Conservation (phyloP, 2,797 vertebrate genomes). For the Gadopsis marmoratus region DNA sequence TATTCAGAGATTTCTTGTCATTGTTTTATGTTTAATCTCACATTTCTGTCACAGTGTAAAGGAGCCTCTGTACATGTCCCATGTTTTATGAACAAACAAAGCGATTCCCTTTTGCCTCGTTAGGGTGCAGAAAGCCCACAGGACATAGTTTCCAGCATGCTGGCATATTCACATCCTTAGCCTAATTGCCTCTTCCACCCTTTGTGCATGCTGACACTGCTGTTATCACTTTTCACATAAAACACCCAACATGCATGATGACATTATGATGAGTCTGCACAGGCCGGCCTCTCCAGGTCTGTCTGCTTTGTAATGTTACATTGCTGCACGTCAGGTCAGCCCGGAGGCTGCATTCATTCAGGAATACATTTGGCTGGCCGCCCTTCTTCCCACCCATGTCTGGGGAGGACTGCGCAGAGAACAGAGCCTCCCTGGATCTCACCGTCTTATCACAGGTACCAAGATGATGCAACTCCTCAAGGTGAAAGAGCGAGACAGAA, state of each 20-base stretch:
- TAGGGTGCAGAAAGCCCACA: slow-evolving; percentile 58
- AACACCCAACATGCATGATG: slow-evolving; percentile 41
- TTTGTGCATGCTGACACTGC: slow-evolving; percentile 37
- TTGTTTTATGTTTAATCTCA: background rate
- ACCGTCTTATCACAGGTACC: background rate
- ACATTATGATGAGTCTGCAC: slow-evolving; percentile 24
- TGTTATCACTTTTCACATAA: slow-evolving; percentile 39
- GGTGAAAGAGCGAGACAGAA: background rate
- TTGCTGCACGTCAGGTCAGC: background rate
- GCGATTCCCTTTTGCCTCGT: slow-evolving; percentile 64
- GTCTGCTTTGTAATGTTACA: slow-evolving; percentile 21
- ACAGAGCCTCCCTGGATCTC: slow-evolving; percentile 10
- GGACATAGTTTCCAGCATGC: slow-evolving; percentile 56
- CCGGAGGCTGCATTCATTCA: background rate
- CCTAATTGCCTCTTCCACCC: slow-evolving; percentile 45
- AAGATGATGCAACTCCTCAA: slow-evolving; percentile 38
- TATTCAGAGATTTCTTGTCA: background rate
- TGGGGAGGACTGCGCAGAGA: slow-evolving; percentile 1
- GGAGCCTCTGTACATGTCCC: background rate
- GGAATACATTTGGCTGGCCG: background rate
- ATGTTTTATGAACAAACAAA: slow-evolving; percentile 44
- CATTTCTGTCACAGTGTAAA: background rate
- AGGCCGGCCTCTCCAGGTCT: background rate
- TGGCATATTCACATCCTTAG: slow-evolving; percentile 41
- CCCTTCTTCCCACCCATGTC: slow-evolving; percentile 9